A percentile compares a stretch with the other conserved stretches of the same genome.
Conservation (phyloP, 2,113 vertebrate species). For the Melanerpes aurifrons region DNA sequence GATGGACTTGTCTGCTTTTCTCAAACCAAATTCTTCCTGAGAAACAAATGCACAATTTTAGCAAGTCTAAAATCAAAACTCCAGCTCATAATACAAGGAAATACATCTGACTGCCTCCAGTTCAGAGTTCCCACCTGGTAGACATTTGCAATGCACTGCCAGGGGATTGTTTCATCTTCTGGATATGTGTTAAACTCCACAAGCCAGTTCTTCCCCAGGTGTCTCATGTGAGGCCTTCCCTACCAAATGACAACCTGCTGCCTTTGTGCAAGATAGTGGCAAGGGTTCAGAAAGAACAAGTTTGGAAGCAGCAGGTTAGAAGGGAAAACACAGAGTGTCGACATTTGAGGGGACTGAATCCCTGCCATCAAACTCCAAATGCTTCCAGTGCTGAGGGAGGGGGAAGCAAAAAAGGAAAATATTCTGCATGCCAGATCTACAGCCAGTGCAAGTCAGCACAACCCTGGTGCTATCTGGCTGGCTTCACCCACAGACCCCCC, state of each 20-base stretch:
- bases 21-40: not conserved
- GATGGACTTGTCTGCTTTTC: not conserved
- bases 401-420: accelerated
- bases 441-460: not conserved
- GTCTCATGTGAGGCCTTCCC: not conserved
- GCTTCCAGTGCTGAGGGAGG: not conserved
- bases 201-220: not conserved
- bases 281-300: not conserved
- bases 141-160: not conserved
- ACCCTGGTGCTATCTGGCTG: not conserved
- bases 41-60: not conserved
- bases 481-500: not conserved
- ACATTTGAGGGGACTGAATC: not conserved
- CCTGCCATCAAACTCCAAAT: not conserved
- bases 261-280: not conserved
- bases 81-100: not conserved
- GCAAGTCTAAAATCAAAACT: accelerated
- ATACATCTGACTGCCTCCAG: accelerated
- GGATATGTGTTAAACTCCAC: not conserved
- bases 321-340: not conserved
- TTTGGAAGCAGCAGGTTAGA: not conserved
- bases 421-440: not conserved
- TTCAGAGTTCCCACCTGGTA: not conserved
- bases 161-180: conserved; percentile 1
- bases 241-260: not conserved